Evolutionary conservation across 2,113 vertebrate species (phyloP).

Genomic region (Spea multiplicata): DNA sequence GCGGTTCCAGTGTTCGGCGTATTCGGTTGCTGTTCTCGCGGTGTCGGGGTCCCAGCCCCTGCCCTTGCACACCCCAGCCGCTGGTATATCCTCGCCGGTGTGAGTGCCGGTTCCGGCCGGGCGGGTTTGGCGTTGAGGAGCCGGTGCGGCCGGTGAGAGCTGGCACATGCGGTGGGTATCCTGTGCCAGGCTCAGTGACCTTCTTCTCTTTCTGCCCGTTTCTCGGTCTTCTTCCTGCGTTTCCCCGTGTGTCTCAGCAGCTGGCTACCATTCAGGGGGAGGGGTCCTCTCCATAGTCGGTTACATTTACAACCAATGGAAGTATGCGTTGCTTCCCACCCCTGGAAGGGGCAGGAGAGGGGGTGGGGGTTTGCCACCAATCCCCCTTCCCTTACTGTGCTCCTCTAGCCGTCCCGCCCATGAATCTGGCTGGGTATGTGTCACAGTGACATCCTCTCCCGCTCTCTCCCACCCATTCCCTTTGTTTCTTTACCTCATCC

Average conservation of each 20-base stretch:
- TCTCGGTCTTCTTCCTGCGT: not conserved
- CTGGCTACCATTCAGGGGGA: slow-evolving; percentile 30
- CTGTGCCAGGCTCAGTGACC: slow-evolving; percentile 1
- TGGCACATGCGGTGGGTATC: not conserved
- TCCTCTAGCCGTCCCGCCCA: slow-evolving; percentile 22
- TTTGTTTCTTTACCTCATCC: not conserved
- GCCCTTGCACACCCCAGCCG: not conserved
- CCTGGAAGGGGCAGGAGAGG: slow-evolving; percentile 31
- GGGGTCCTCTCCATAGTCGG: not conserved
- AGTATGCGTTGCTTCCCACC: slow-evolving; percentile 5
- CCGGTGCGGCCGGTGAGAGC: not conserved
- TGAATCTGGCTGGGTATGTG: not conserved
- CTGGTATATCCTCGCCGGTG: not conserved
- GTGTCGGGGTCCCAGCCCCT: not conserved
- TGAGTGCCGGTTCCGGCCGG: not conserved
- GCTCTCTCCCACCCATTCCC: not conserved
- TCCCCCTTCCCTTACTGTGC: slow-evolving; percentile 1
- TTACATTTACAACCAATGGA: slow-evolving; percentile 17
- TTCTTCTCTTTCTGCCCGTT: not conserved
- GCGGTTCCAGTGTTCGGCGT: no score
- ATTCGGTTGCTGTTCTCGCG: no score
- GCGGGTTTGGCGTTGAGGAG: not conserved
- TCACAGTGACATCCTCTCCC: not conserved
- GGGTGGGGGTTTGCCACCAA: slow-evolving; percentile 10
- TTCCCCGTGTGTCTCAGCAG: slow-evolving; percentile 19